Percentiles rank a stretch among this genome's conserved stretches.
These are phyloP conservation scores for Lacerta agilis DNA, from an alignment of 2,797 vertebrate species.

Conservation along the genomic window DNA sequence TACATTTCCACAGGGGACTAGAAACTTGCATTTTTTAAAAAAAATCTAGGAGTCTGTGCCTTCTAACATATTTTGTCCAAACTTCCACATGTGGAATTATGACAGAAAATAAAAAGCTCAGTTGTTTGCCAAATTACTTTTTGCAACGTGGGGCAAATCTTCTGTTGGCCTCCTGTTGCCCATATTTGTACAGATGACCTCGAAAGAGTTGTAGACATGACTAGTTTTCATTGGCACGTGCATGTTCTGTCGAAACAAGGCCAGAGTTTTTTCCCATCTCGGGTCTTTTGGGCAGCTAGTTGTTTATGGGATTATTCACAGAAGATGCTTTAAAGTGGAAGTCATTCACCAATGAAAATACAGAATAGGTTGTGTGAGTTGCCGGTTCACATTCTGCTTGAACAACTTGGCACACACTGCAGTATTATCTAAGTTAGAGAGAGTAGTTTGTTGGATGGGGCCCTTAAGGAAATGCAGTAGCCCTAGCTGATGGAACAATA, in stretches of 20 bases:
- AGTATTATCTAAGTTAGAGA: too few species aligned
- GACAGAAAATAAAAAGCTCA: not conserved
- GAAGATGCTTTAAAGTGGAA: too few species aligned
- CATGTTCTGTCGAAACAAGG: not conserved
- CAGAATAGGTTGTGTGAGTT: too few species aligned
- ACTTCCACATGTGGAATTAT: not conserved
- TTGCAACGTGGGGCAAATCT: not conserved
- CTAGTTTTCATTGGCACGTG: not conserved
- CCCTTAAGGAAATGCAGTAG: too few species aligned
- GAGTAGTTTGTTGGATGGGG: too few species aligned
- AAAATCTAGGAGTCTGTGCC: not conserved
- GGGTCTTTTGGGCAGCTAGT: too few species aligned
- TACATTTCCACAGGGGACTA: not conserved
- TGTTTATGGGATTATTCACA: too few species aligned
- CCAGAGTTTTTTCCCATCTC: not conserved
- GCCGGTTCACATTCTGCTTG: too few species aligned
- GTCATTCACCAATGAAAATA: too few species aligned
- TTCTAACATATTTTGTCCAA: not conserved
- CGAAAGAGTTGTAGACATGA: not conserved
- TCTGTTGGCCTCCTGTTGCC: not conserved
- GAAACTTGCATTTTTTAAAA: not conserved
- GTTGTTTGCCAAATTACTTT: not conserved
- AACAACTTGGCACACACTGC: too few species aligned
- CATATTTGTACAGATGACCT: not conserved
- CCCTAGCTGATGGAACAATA: not conserved